Base-by-base conservation (phyloP, 2,888 invertebrate genomes). In the Philopedon plagiatum region DNA sequence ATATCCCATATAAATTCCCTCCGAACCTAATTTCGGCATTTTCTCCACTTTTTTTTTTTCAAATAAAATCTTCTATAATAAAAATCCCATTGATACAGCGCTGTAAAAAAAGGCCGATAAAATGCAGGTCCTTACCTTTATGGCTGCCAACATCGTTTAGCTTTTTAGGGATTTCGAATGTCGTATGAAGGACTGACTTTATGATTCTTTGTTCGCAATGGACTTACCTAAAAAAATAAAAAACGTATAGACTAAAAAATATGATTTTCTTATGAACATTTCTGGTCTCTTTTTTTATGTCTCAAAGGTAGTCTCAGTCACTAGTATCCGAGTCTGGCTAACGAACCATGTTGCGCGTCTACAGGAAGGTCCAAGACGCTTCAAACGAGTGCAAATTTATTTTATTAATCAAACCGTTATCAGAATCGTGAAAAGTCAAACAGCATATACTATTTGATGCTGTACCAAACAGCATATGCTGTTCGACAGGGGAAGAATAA, bases 111-210 rank as follows among this genome's bases (percentile, higher is more conserved):
- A n/a, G 46, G 4, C 46, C 46, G 46, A 46, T 46, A 23, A 46
- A 46, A 46, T 23, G 46, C 46, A 23, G 21, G 46, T 46, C 23
- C 46, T 46, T 46, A 46, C 46, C 46, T 46, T 46, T 46, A 46
- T n/a, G 46, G 23, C 46, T n/a, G 1, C 11, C 11, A 46, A 46
- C 46, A 46, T 46, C 46, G n/a, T 46, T 46, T 46, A 21, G 21
- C 23, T 46, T 23, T 46, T 46, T 46, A n/a, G 9, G 34, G 19
- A 46, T 2, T 46, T 11, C 23, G 23, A 46, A 46, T 46, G 23
- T 7, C 21, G n/a, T 21, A 46, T 46, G 5, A 23, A 11, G 46
- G n/a, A 21, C 19, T 46, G 9, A 9, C 15, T 46, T 46, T 23
- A 46, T 46, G 23, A 7, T 18, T 5, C 19, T 44, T 44, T 19